Evolutionary conservation across 2,113 vertebrate species (phyloP).

Genomic region (Xenotilapia caudafasciata): DNA sequence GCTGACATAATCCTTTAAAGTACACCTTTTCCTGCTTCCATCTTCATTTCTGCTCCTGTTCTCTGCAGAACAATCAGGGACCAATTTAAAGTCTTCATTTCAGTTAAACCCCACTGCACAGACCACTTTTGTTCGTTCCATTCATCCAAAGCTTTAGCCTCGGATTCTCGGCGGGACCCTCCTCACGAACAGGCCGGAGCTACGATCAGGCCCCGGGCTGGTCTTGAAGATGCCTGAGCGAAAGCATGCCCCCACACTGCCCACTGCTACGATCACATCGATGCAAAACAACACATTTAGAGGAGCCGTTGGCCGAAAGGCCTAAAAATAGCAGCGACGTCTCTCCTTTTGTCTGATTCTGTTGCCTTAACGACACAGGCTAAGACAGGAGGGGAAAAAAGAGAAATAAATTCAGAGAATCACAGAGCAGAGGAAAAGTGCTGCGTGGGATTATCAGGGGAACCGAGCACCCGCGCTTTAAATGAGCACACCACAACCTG

Average conservation of each 20-base stretch:
- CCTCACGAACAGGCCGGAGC: neutral
- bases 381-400: neutral
- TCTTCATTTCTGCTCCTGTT: neutral
- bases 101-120: neutral
- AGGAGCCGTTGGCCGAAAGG: neutral
- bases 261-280: neutral
- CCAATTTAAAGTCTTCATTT: neutral
- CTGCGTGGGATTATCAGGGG: conserved; percentile 1
- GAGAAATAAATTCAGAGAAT: neutral
- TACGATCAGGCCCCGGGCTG: neutral
- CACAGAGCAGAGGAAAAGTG: neutral
- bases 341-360: conserved; percentile 11
- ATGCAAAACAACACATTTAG: neutral
- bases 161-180: neutral
- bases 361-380: conserved; percentile 31
- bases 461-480: neutral
- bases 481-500: conserved; percentile 16
- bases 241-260: neutral
- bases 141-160: neutral
- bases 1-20: neutral
- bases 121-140: neutral
- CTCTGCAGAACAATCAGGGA: neutral
- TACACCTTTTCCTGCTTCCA: neutral
- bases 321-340: conserved; percentile 12
- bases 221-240: neutral